phyloP scores from a whole-genome alignment of 30 jellyfish, hydroid and myxozoan species.

The Turritopsis dohrnii region DNA sequence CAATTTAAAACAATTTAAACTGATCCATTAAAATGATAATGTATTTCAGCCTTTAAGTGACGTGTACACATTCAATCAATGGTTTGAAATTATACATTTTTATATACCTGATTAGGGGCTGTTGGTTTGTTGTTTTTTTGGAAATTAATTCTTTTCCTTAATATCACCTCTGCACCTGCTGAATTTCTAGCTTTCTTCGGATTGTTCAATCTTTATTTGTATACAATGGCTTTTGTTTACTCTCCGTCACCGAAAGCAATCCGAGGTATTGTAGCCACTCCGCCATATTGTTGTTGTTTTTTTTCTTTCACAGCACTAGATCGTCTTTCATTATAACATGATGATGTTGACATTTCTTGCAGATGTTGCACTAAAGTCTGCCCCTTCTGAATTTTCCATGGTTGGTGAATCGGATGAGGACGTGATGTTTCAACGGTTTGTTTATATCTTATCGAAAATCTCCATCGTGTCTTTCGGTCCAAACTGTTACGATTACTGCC shows the following conservation, averaged over 20 bases:
- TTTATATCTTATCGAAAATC: conserved; percentile 30
- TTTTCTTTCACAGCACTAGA: not conserved
- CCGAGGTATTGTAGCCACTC: conserved; percentile 21
- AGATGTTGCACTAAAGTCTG: not conserved
- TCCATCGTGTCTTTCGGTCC: too few species aligned
- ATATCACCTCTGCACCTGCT: conserved; percentile 51
- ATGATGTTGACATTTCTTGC: not conserved
- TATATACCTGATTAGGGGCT: too few species aligned
- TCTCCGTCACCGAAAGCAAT: conserved; percentile 92
- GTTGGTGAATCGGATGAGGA: conserved; percentile 88
- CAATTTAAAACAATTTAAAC: too few species aligned
- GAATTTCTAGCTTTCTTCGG: conserved; percentile 92
- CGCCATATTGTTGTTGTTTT: not conserved
- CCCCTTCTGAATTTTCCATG: conserved; percentile 52
- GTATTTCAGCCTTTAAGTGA: too few species aligned
- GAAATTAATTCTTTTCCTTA: too few species aligned
- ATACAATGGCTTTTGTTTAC: conserved; percentile 97
- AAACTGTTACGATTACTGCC: too few species aligned
- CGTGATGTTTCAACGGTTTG: conserved; percentile 21
- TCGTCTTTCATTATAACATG: too few species aligned
- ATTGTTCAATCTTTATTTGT: conserved; percentile 80
- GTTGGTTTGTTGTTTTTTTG: too few species aligned
- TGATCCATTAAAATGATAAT: too few species aligned
- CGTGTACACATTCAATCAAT: too few species aligned
- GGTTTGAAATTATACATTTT: too few species aligned